These are phyloP conservation scores for Lates japonicus DNA, from an alignment of 2,797 vertebrate genomes.

Conservation along the genomic window DNA sequence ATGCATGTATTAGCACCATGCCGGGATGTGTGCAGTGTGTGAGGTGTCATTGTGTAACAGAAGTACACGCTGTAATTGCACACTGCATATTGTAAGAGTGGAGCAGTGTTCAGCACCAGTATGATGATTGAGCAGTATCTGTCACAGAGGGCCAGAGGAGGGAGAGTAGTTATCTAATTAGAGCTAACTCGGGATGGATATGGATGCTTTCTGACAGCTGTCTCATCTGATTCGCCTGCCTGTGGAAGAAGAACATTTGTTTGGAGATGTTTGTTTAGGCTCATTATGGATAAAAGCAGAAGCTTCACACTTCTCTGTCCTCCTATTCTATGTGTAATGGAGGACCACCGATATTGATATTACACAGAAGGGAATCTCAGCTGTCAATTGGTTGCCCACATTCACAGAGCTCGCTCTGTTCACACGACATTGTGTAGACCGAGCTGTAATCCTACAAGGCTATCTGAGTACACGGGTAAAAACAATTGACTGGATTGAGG, in stretches of 20 bases:
- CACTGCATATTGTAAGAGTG: constrained; percentile 28
- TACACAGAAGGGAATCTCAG: constrained; percentile 26
- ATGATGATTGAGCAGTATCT: constrained; percentile 78
- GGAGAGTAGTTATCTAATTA: constrained; percentile 82
- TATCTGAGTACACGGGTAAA: constrained; percentile 30
- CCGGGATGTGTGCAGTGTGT: constrained; percentile 6
- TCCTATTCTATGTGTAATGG: constrained; percentile 34
- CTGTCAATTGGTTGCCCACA: constrained; percentile 34
- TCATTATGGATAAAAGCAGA: constrained; percentile 70
- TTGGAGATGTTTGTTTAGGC: constrained; percentile 79
- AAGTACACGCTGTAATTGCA: constrained; percentile 37
- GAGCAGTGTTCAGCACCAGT: constrained; percentile 48
- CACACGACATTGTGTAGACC: constrained; percentile 12
- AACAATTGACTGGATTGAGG: constrained; percentile 32
- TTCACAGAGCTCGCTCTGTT: constrained; percentile 27
- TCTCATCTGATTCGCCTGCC: constrained; percentile 77
- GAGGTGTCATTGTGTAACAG: constrained; percentile 36
- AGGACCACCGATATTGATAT: constrained; percentile 34
- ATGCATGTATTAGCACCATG: constrained; percentile 14
- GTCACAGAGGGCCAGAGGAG: constrained; percentile 74
- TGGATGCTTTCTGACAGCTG: constrained; percentile 84
- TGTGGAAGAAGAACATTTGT: constrained; percentile 73
- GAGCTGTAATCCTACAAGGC: constrained; percentile 24
- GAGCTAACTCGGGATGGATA: constrained; percentile 78
- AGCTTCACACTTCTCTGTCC: constrained; percentile 47